These are phyloP conservation scores for Cryptops parisi DNA, from an alignment of 2,888 invertebrate genomes.

Conservation along the genomic window DNA sequence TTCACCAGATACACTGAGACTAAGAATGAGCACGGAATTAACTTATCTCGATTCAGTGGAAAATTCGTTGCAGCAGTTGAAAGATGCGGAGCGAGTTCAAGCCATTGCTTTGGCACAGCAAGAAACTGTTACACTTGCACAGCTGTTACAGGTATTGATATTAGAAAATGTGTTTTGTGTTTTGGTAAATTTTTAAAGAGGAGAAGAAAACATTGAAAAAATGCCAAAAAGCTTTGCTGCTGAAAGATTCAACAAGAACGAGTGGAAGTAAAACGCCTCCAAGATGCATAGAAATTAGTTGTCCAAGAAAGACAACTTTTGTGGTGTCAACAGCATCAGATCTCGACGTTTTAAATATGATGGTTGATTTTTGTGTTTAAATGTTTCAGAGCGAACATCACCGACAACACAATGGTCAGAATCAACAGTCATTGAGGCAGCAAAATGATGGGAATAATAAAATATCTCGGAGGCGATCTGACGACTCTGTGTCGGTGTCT, in stretches of 20 bases:
- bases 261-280: slow-evolving; percentile 46
- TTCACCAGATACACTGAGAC: slow-evolving; percentile 44
- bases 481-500: no score
- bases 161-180: no score
- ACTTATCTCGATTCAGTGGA: slow-evolving; percentile 46
- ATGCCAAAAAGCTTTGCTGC: slow-evolving; percentile 48
- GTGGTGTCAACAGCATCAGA: slow-evolving; percentile 28
- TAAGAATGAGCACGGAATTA: slow-evolving; percentile 45
- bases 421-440: no score
- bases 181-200: no score
- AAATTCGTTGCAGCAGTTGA: slow-evolving; percentile 42
- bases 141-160: slow-evolving; percentile 29
- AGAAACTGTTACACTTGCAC: slow-evolving; percentile 31
- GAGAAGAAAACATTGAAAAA: slow-evolving; percentile 46
- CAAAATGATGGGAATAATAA: no score
- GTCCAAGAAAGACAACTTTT: slow-evolving; percentile 27
- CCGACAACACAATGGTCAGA: no score
- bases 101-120: slow-evolving; percentile 31
- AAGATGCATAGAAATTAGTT: slow-evolving; percentile 28
- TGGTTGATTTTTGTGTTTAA: no score
- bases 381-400: no score
- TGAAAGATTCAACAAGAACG: slow-evolving; percentile 51
- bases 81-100: slow-evolving; percentile 39
- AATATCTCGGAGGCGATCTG: no score
- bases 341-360: no score